These are phyloP conservation scores for Drosophila miranda DNA, from an alignment of 1,140 invertebrate species.

Conservation along the genomic window DNA sequence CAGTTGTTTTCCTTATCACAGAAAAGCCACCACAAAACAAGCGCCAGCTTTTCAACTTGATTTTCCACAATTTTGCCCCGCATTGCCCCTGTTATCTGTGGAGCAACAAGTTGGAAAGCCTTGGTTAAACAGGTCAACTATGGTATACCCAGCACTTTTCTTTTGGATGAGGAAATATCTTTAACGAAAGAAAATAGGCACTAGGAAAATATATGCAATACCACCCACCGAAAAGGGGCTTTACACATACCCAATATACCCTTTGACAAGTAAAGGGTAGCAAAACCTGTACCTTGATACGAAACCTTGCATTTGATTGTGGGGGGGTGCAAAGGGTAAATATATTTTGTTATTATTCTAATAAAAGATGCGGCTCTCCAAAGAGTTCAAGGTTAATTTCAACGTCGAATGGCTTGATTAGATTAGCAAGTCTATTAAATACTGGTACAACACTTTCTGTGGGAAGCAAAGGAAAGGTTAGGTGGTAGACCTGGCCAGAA, in stretches of 20 bases:
- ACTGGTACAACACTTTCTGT: too few relatives aligned
- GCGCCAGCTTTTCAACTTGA: slow-evolving; percentile 11
- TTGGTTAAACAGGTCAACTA: too few relatives aligned
- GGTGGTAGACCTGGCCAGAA: too few relatives aligned
- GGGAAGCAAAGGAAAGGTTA: too few relatives aligned
- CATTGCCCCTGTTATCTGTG: slow-evolving; percentile 45
- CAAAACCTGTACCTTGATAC: slow-evolving; percentile 17
- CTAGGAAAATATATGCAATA: too few relatives aligned
- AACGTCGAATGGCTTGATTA: slow-evolving; percentile 12
- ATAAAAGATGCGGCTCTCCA: neutral
- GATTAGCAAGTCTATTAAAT: slow-evolving; percentile 12
- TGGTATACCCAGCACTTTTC: too few relatives aligned
- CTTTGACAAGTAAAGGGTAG: slow-evolving; percentile 4
- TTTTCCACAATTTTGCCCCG: neutral
- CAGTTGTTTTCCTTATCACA: slow-evolving; percentile 35
- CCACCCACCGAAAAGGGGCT: too few relatives aligned
- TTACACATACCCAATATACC: too few relatives aligned
- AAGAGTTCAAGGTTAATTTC: slow-evolving; percentile 37
- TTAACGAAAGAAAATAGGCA: too few relatives aligned
- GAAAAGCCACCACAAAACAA: slow-evolving; percentile 2
- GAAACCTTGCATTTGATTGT: slow-evolving; percentile 27
- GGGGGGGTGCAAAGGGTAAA: slow-evolving; percentile 26
- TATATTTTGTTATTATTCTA: slow-evolving; percentile 11
- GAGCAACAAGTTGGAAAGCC: too few relatives aligned
- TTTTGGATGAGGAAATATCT: too few relatives aligned